Evolutionary conservation across 2,113 vertebrate species (phyloP), one percentile per base, ranked within the genome.

Genomic region (Calyptomena viridis): DNA sequence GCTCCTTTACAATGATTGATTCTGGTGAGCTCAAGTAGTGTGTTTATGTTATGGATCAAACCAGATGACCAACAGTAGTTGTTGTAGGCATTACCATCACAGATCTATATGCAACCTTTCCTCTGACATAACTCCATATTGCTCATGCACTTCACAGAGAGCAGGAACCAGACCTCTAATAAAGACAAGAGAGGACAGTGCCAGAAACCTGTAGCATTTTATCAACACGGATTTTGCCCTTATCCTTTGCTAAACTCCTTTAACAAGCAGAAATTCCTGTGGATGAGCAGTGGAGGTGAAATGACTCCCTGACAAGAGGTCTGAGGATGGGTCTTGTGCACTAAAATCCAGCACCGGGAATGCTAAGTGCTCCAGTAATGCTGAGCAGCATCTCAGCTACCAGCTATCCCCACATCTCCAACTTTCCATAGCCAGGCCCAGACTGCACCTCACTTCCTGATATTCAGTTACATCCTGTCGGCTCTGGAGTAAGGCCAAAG

Each of bases 1-100:
- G 12, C 28, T 71, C 59, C 30, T 58, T 14, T 9, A 49, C 35
- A 67, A 74, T 0, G 0, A 62, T 12, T 11, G 67, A 74, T 12
- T 39, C 68, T 75, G 35, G 56, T 14, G 35, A 76, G 49, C 31
- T 73, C 31, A 68, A 30, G 39, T 13, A 62, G 25, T 9, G 31
- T 27, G 20, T 19, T 87, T 24, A 19, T 25, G 21, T n/a, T 50
- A 71, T 4, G 13, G 52, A 88, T n/a, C 60, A 86, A 84, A 80
- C 18, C 47, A 83, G 66, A 22, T 14, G 17, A 22, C 30, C 40
- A 40, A 27, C 44, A 78, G n/a, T 37, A 25, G 27, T 84, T n/a
- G 39, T 75, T 46, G 27, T 50, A 73, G 14, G 50, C 25, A 69
- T 25, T 39, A 49, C n/a, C 23, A 60, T 8, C 67, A 69, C 2